These are phyloP conservation scores for Poecilia wingei DNA, from an alignment of 2,797 vertebrate species.

Conservation along the genomic window DNA sequence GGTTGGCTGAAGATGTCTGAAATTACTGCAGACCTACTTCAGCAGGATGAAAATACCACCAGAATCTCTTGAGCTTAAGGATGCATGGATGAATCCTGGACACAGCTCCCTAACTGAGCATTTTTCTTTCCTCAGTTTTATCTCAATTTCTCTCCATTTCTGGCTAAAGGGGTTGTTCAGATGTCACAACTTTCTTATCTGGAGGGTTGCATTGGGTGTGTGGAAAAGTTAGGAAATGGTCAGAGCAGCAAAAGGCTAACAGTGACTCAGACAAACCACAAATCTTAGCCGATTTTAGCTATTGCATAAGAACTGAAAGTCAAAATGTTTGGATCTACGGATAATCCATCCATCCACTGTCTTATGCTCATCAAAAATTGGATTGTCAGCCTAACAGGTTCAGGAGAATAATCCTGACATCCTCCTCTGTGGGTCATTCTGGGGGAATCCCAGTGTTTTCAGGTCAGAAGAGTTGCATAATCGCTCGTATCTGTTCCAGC, in stretches of 20 bases:
- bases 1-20: slow-evolving; percentile 59
- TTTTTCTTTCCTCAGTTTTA: slow-evolving; percentile 10
- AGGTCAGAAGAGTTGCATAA: neutral
- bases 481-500: neutral
- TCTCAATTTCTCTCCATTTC: slow-evolving; percentile 28
- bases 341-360: neutral
- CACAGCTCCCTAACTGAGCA: slow-evolving; percentile 6
- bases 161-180: slow-evolving; percentile 19
- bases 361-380: neutral
- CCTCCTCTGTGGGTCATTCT: neutral
- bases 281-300: neutral
- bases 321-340: neutral
- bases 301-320: neutral
- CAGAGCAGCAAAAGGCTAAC: neutral
- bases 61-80: slow-evolving; percentile 54
- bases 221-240: neutral
- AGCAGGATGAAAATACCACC: slow-evolving; percentile 59
- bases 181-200: neutral
- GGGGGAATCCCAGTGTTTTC: neutral
- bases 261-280: neutral
- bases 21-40: slow-evolving; percentile 61
- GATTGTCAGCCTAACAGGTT: neutral
- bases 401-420: neutral
- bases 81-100: slow-evolving; percentile 37
- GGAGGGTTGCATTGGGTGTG: neutral